Evolutionary conservation across 2,888 invertebrate species (phyloP).

Genomic region (Volucella inflata): DNA sequence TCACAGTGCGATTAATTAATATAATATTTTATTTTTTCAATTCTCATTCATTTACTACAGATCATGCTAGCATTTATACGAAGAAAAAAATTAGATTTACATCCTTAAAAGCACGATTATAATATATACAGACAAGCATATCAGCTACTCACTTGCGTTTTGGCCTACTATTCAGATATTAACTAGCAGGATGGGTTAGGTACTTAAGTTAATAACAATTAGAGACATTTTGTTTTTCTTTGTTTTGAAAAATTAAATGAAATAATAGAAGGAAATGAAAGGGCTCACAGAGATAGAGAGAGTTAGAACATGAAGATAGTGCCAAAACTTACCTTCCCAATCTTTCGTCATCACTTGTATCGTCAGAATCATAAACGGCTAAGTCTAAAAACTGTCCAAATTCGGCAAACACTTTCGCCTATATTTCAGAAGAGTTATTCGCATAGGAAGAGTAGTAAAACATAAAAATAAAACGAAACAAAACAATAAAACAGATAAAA

Average conservation of each 20-base stretch:
- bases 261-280: conserved; percentile 31
- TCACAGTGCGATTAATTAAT: conserved; percentile 45
- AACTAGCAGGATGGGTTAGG: conserved; percentile 29
- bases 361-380: conserved; percentile 94
- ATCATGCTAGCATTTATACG: conserved; percentile 7
- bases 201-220: conserved; percentile 60
- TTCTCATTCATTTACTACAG: not conserved
- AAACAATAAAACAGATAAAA: conserved; percentile 75
- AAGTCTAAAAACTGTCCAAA: conserved; percentile 85
- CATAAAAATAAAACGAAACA: conserved; percentile 76
- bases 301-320: conserved; percentile 4
- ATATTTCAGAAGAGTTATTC: conserved; percentile 71
- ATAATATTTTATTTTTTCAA: not conserved
- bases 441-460: conserved; percentile 76
- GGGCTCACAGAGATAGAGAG: conserved; percentile 24
- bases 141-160: conserved; percentile 57
- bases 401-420: conserved; percentile 83
- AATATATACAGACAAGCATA: conserved; percentile 36
- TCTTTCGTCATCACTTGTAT: conserved; percentile 93
- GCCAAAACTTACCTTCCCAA: conserved; percentile 92
- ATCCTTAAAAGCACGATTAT: conserved; percentile 7
- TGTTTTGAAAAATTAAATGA: conserved; percentile 31
- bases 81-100: not conserved
- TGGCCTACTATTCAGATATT: conserved; percentile 59
- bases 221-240: conserved; percentile 64